These are phyloP conservation scores for Xenus cinereus DNA, from an alignment of 2,113 vertebrate species.

Conservation along the genomic window DNA sequence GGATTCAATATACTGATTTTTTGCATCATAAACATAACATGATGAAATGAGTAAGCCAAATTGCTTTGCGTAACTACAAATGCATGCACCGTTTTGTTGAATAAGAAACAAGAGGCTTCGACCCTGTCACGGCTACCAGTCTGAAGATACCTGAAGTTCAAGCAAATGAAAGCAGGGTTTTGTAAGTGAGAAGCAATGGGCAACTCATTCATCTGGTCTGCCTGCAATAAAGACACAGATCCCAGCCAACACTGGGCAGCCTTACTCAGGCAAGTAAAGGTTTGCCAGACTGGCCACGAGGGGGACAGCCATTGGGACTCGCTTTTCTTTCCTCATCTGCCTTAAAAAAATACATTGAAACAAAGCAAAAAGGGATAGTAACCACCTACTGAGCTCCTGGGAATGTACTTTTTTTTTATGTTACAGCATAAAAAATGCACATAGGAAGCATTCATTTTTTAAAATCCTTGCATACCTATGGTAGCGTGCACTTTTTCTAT, in stretches of 20 bases:
- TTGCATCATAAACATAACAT: not conserved
- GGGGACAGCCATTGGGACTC: not conserved
- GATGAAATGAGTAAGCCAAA: not conserved
- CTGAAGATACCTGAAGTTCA: not conserved
- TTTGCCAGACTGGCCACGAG: not conserved
- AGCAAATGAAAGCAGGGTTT: not conserved
- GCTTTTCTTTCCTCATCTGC: not conserved
- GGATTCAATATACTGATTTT: not conserved
- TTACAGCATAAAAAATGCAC: not conserved
- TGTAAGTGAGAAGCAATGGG: not conserved
- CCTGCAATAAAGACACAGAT: not conserved
- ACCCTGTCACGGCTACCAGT: not conserved
- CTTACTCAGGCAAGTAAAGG: not conserved
- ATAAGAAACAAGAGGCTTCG: not conserved
- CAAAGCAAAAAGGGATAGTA: not conserved
- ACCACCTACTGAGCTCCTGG: slow-evolving; percentile 13
- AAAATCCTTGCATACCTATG: not conserved
- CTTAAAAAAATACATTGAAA: not conserved
- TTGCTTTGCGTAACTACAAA: not conserved
- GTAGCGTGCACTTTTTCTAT: not conserved
- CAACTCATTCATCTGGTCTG: not conserved
- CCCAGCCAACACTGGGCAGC: not conserved
- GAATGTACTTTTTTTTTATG: not conserved
- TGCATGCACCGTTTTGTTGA: accelerated
- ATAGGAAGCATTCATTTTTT: not conserved